Percentiles rank a stretch among this genome's conserved stretches.
Conservation (phyloP, 1,140 invertebrate species). For the Hyphantria cunea region DNA sequence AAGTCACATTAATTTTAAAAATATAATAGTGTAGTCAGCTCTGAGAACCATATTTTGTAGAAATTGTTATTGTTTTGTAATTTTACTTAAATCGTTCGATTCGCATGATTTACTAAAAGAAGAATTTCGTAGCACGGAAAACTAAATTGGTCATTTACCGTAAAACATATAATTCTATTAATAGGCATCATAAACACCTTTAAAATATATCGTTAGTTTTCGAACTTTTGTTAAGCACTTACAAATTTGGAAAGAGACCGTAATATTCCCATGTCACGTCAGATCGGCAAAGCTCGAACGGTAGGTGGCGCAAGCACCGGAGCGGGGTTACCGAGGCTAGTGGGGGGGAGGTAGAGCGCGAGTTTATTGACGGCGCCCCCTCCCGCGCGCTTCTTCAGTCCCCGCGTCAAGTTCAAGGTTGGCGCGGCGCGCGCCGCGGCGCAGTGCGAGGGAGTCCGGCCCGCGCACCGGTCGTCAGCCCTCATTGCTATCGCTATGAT, state of each 20-base stretch:
- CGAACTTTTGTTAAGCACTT: constrained; percentile 6
- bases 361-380: constrained; percentile 77
- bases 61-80: too few relatives aligned
- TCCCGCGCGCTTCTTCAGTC: constrained; percentile 36
- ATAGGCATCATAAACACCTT: neutral
- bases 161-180: neutral
- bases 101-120: too few relatives aligned
- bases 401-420: constrained; percentile 88
- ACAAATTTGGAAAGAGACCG: constrained; percentile 28
- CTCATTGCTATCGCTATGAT: constrained; percentile 74
- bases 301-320: constrained; percentile 32
- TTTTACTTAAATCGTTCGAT: too few relatives aligned
- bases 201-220: neutral
- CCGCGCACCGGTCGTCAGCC: constrained; percentile 82
- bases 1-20: too few relatives aligned
- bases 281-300: constrained; percentile 38
- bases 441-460: constrained; percentile 80
- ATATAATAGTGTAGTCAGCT: too few relatives aligned
- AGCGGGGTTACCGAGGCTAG: constrained; percentile 27
- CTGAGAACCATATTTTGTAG: too few relatives aligned
- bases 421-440: constrained; percentile 85
- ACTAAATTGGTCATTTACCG: neutral
- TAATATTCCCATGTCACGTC: constrained; percentile 42
- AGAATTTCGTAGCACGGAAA: neutral
- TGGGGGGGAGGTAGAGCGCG: constrained; percentile 39